Conservation (phyloP, 2,113 vertebrate species). For the Aldabrachelys gigantea region DNA sequence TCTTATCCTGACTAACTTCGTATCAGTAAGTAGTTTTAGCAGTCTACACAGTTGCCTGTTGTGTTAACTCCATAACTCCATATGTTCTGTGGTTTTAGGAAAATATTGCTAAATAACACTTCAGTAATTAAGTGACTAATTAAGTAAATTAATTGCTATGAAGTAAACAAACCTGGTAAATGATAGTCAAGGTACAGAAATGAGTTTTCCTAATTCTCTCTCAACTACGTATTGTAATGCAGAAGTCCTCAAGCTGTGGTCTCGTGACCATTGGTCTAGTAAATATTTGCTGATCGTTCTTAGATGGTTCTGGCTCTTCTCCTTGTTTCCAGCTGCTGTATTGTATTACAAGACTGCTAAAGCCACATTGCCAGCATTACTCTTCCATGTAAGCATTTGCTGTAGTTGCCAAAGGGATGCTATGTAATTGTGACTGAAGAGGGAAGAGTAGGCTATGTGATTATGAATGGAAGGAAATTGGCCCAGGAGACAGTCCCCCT, state of each 20-base stretch:
- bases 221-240: neutral
- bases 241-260: neutral
- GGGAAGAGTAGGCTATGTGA: neutral
- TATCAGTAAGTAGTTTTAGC: neutral
- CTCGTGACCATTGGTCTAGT: neutral
- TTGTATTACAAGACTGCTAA: neutral
- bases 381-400: neutral
- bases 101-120: neutral
- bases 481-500: neutral
- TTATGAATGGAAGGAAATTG: neutral
- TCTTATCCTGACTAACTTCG: neutral
- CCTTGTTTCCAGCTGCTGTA: neutral
- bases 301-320: neutral
- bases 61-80: neutral
- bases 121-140: neutral
- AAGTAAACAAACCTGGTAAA: neutral
- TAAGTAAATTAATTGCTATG: too few species aligned
- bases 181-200: neutral
- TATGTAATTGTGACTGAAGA: neutral
- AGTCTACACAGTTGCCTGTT: neutral
- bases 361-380: neutral
- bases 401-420: neutral
- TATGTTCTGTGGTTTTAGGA: neutral
- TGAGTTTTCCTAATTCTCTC: neutral
- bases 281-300: neutral